Evolutionary conservation across 2,797 vertebrate genomes (phyloP).

Genomic region (Eulemur coronatus): DNA sequence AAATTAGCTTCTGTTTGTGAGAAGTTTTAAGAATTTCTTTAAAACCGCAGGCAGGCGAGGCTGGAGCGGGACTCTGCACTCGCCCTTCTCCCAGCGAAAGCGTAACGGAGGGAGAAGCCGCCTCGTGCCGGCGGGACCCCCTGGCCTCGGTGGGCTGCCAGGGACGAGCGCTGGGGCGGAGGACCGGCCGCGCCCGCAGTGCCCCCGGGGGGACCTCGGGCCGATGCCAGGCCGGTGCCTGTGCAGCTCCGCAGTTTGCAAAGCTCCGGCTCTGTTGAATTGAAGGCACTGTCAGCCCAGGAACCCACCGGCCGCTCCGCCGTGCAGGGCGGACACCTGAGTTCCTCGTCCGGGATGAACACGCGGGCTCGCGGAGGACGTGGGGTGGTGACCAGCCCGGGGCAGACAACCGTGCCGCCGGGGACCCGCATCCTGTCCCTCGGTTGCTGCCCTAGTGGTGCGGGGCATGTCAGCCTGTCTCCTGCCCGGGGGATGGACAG

Average conservation of each 20-base stretch:
- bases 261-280: not conserved
- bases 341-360: not conserved
- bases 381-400: too few relatives aligned
- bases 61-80: accelerated
- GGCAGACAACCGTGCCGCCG: accelerated
- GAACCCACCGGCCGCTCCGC: not conserved
- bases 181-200: too few relatives aligned
- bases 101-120: not conserved
- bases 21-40: not conserved
- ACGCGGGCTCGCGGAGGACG: not conserved
- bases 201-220: too few relatives aligned
- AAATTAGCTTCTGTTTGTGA: not conserved
- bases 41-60: not conserved
- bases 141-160: too few relatives aligned
- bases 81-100: not conserved
- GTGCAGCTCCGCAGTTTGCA: not conserved
- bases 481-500: too few relatives aligned
- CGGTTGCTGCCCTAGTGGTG: too few relatives aligned
- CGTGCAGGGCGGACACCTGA: not conserved
- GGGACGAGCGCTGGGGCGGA: too few relatives aligned
- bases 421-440: too few relatives aligned
- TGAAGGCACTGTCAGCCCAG: not conserved
- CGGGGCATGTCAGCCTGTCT: too few relatives aligned
- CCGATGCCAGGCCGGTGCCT: too few relatives aligned
- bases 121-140: too few relatives aligned